These are phyloP conservation scores for Gonioctena quinquepunctata DNA, from an alignment of 1,140 invertebrate species.

Conservation along the genomic window DNA sequence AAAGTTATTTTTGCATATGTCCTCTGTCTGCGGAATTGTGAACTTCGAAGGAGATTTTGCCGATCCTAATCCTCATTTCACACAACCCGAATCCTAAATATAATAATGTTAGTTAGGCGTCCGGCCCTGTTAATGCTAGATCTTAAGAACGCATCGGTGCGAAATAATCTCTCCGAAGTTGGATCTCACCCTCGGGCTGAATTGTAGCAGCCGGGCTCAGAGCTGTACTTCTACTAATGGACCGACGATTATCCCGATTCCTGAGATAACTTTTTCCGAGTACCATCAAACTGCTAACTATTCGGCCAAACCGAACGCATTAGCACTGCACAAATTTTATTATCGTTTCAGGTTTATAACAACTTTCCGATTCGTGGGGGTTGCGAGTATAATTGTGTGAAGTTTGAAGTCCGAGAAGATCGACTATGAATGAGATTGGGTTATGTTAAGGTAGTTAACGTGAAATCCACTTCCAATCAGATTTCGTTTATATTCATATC, in stretches of 20 bases:
- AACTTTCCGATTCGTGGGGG: background rate
- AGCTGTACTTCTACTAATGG: constrained; percentile 46
- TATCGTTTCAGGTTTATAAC: background rate
- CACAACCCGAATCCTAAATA: too few species aligned
- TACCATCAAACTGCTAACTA: constrained; percentile 34
- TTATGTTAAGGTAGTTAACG: too few species aligned
- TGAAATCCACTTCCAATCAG: too few species aligned
- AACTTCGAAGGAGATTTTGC: too few species aligned
- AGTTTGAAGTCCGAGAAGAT: too few species aligned
- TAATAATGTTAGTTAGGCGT: too few species aligned
- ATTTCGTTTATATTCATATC: too few species aligned
- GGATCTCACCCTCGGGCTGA: constrained; percentile 21
- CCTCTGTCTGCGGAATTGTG: too few species aligned
- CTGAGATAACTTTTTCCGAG: constrained; percentile 44
- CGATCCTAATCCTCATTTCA: too few species aligned
- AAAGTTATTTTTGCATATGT: too few species aligned
- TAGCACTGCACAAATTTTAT: constrained; percentile 18
- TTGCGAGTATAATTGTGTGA: too few species aligned
- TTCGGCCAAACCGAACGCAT: constrained; percentile 30
- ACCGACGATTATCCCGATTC: constrained; percentile 48
- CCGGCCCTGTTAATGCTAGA: constrained; percentile 28
- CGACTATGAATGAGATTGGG: too few species aligned
- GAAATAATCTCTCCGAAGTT: constrained; percentile 43
- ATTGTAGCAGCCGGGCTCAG: constrained; percentile 28
- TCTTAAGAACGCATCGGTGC: constrained; percentile 39